Evolutionary conservation across 2,888 invertebrate genomes (phyloP), one percentile per base, ranked within the genome.

Genomic region (Augiades crinisus): DNA sequence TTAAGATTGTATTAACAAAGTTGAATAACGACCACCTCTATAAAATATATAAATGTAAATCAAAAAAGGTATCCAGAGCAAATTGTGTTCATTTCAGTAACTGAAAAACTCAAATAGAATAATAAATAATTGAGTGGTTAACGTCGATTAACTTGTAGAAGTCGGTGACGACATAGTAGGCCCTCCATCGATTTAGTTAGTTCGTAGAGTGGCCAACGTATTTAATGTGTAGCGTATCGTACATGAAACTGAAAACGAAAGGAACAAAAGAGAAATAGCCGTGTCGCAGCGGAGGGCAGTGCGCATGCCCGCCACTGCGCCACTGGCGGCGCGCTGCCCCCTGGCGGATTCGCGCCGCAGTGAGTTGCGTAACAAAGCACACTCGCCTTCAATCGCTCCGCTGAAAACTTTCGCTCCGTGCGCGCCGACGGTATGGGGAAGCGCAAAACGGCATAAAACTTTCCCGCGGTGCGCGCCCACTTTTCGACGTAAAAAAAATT

Each of bases 291-390:
- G 65, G 55, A 60, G 63, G 64, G 31, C 57, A 81, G 66, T 80
- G 86, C 89, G 89, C 89, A 89, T 86, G 89, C 89, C 67, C 83
- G 87, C 68, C 87, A 88, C 84, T 89, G 89, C 89, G 88, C 89
- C 89, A 88, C 85, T 81, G 73, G 68, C 76, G 67, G 71, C 77
- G 78, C 81, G 81, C 79, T 84, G 84, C 88, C 88, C 88, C 86
- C 88, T 87, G 77, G 87, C 78, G 87, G 87, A 74, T 70, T 74
- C 67, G 70, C 81, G 72, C 72, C 81, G 87, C 88, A 88, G 80
- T 81, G 78, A 80, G 70, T 89, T 89, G 88, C 89, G 88, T 89
- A 88, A 89, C 88, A 80, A 81, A 83, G 78, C 85, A 82, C 85
- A 85, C 78, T 86, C 79, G 81, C 72, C 78, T 78, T 68, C 75